These are phyloP conservation scores for Simalia tracyae DNA, from an alignment of 2,797 vertebrate species.

Conservation along the genomic window DNA sequence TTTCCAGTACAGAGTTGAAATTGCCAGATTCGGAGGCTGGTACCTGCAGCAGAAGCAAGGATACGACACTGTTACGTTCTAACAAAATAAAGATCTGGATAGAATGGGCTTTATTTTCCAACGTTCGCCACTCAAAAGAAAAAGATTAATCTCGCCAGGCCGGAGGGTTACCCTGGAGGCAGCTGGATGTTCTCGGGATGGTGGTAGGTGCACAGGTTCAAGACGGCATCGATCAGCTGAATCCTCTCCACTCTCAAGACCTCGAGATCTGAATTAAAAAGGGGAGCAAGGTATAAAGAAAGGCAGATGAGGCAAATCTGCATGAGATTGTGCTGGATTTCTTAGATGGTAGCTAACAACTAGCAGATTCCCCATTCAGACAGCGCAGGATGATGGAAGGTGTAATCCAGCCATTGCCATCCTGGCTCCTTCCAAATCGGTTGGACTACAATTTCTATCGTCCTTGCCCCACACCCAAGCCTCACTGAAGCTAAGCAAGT, in stretches of 20 bases:
- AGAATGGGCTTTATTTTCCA: no score
- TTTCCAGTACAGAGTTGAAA: slow-evolving; percentile 97
- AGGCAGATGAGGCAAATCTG: background rate
- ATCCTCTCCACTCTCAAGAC: slow-evolving; percentile 94
- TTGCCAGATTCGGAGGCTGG: slow-evolving; percentile 93
- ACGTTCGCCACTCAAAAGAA: background rate
- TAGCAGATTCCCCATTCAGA: background rate
- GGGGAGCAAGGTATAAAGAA: slow-evolving; percentile 44
- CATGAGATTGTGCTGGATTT: background rate
- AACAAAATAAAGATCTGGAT: background rate
- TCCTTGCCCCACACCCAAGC: no score
- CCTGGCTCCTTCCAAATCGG: no score
- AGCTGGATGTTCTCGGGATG: slow-evolving; percentile 98
- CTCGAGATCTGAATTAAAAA: slow-evolving; percentile 82
- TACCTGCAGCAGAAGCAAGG: slow-evolving; percentile 76
- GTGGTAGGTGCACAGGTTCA: slow-evolving; percentile 97
- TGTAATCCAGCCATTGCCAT: no score
- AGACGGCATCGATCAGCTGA: slow-evolving; percentile 93
- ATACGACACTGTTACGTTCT: background rate
- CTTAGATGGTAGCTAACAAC: no score
- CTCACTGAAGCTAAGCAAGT: background rate
- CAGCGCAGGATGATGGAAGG: no score
- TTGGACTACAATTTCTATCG: no score
- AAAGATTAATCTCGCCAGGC: no score
- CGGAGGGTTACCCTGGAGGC: slow-evolving; percentile 84